Evolutionary conservation across 2,888 invertebrate genomes (phyloP).

Genomic region (Meandrusa payeni): DNA sequence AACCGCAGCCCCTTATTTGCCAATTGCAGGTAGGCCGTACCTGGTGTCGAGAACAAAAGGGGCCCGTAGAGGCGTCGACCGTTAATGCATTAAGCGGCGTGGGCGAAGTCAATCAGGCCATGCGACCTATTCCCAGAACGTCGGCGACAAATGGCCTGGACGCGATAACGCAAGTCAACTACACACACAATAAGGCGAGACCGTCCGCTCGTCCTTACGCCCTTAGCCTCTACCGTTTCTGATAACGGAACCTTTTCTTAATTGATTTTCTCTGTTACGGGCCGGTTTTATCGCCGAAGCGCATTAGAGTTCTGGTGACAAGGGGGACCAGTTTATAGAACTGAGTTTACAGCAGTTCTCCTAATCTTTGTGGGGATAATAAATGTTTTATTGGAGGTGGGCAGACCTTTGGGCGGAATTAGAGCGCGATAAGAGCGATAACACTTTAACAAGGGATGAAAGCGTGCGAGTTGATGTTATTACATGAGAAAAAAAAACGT

Average conservation of each 20-base stretch:
- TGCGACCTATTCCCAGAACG: slow-evolving; percentile 79
- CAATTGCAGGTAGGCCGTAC: slow-evolving; percentile 67
- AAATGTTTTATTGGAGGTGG: slow-evolving; percentile 40
- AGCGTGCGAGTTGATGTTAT: neutral
- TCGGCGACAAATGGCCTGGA: slow-evolving; percentile 70
- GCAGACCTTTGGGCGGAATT: slow-evolving; percentile 25
- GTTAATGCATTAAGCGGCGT: slow-evolving; percentile 72
- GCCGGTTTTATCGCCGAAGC: slow-evolving; percentile 63
- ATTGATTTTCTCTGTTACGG: slow-evolving; percentile 72
- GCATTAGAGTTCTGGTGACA: slow-evolving; percentile 51
- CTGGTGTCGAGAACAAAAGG: slow-evolving; percentile 73
- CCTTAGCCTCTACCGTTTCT: slow-evolving; percentile 55
- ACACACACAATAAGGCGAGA: slow-evolving; percentile 44
- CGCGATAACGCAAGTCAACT: slow-evolving; percentile 53
- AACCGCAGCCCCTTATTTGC: slow-evolving; percentile 42
- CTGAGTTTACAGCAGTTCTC: slow-evolving; percentile 25
- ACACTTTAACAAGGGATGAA: slow-evolving; percentile 1
- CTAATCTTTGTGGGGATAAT: slow-evolving; percentile 41
- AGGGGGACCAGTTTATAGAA: slow-evolving; percentile 15
- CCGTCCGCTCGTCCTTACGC: slow-evolving; percentile 53
- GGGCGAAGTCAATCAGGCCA: slow-evolving; percentile 80
- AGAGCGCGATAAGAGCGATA: slow-evolving; percentile 10
- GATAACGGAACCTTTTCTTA: slow-evolving; percentile 72
- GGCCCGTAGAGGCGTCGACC: slow-evolving; percentile 64
- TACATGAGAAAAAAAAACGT: too few species aligned